Base-by-base conservation (phyloP, 53 echinoderm and acorn worm genomes). In the Luidia sarsii region DNA sequence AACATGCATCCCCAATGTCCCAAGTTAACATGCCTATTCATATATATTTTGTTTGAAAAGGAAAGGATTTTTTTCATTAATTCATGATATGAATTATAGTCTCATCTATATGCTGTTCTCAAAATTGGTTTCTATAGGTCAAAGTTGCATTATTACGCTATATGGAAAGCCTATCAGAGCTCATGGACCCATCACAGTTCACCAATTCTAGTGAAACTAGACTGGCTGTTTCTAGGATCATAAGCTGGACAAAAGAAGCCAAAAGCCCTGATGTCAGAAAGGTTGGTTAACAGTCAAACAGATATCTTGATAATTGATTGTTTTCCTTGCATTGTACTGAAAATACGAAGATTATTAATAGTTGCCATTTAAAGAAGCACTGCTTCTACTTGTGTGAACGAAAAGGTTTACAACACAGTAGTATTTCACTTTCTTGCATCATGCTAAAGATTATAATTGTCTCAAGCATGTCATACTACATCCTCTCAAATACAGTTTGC, bases 211-310 rank as follows among this genome's bases (percentile, higher is more conserved):
- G 93, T 28, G 97, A 96, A 71, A 93, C 91, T 10, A 90, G 97
- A 67, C 68, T 96, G 57, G 97, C 97, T 49, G 97, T 96, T 21
- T 92, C 92, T 14, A 83, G 93, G 55, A 89, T 96, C 31, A 96
- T 96, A 30, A 88, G 93, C 51, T 96, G 97, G 97, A 96, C 91
- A 37, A 96, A 93, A 65, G 97, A 96, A 24, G 97, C 93, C 50
- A 96, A 96, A 75, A 92, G 73, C 35, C 83, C 90, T 31, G 97
- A 96, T 33, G 93, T 96, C 67, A 96, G 97, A 52, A 86, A 88
- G 97, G 97, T 96, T 52, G 3, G 16, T n/a, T n/a, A n/a, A n/a
- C n/a, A n/a, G n/a, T n/a, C n/a, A n/a, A n/a, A n/a, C n/a, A n/a
- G n/a, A n/a, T n/a, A n/a, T n/a, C n/a, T n/a, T n/a, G n/a, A n/a